Evolutionary conservation across 2,797 vertebrate species (phyloP).

Genomic region (Betta splendens): DNA sequence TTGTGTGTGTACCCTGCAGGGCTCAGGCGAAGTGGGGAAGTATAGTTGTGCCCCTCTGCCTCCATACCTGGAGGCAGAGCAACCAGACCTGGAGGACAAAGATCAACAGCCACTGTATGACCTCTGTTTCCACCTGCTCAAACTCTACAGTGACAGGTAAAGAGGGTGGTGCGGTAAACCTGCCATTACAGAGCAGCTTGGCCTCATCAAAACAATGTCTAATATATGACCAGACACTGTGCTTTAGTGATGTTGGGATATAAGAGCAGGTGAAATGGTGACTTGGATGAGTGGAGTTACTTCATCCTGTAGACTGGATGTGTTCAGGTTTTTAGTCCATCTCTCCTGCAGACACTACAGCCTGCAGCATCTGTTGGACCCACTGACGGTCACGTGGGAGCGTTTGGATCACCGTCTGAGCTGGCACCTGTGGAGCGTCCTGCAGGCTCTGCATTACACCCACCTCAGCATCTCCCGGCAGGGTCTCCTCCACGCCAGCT

Average conservation of each 20-base stretch:
- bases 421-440: conserved; percentile 95
- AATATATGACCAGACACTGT: no score
- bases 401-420: conserved; percentile 92
- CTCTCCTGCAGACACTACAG: conserved; percentile 84
- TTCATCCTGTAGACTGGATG: no score
- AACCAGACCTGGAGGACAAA: conserved; percentile 71
- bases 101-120: conserved; percentile 83
- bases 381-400: conserved; percentile 85
- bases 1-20: conserved; percentile 70
- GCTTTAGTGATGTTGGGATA: no score
- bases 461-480: conserved; percentile 85
- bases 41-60: conserved; percentile 91
- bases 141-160: conserved; percentile 95
- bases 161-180: no score
- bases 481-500: conserved; percentile 88
- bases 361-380: conserved; percentile 90
- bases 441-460: conserved; percentile 88
- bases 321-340: neutral
- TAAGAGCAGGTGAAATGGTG: no score
- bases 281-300: no score
- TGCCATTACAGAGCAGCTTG: no score
- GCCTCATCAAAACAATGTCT: no score
- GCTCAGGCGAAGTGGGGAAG: conserved; percentile 77
- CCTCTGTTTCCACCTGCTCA: conserved; percentile 93
- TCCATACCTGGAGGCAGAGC: conserved; percentile 82